Base-by-base conservation (phyloP, 35 echinoderm and acorn worm species). In the Apostichopus parvimensis region DNA sequence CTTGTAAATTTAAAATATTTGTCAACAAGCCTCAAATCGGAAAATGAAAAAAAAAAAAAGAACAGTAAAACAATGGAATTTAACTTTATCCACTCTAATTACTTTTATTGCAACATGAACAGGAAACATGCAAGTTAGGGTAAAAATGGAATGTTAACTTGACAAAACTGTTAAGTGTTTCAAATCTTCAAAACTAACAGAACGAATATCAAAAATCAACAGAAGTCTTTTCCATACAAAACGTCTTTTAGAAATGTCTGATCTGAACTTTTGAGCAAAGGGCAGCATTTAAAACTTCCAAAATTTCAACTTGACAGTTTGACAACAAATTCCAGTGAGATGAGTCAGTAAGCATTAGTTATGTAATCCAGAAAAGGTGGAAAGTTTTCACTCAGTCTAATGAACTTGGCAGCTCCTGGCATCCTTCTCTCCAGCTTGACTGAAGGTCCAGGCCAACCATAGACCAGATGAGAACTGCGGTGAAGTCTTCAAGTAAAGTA, bases 61-160 rank as follows among this genome's bases (percentile, higher is more conserved):
- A 54, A 54, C 28, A 82, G 54, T 54, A 82, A 82, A 82, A 10
- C 10, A 34, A 56, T 17, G 34, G 6, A 17, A 17, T n/a, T 55
- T 17, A 54, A 82, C 18, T 80, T 82, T 82, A 82, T 82, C 79
- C 79, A 82, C 45, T 82, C 79, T 56, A 82, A 82, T 82, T 82
- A 82, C 79, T 82, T 82, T 82, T 45, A 82, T 82, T 82, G 9
- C 8, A 18, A 68, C 18, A 68, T 68, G 64, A 68, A 68, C 64
- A 68, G 64, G 18, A 18, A 68, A 68, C 18, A 18, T 68, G 11
- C 18, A 18, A 68, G 18, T 68, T 68, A 68, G 64, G 64, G 18
- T 68, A 68, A 18, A 68, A 68, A 68, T 14, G 18, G 64, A 11
- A 68, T 68, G 11, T 68, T 8, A 18, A 68, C 64, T 14, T 14